Percentiles rank a stretch among this genome's conserved stretches.
Evolutionary conservation across 2,888 invertebrate species (phyloP).

Genomic region (Metacarcinus magister): DNA sequence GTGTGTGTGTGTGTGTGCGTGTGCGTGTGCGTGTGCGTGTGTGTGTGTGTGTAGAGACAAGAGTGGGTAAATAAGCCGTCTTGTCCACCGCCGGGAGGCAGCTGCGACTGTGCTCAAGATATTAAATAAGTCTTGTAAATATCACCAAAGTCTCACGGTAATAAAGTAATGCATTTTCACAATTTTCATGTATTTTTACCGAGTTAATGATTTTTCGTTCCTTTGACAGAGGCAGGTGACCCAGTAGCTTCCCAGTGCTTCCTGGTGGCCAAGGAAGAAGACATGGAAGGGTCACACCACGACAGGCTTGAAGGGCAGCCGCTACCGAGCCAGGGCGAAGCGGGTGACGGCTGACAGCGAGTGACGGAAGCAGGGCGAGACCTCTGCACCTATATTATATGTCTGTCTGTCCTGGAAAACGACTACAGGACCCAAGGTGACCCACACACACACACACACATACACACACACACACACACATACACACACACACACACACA

Average conservation of each 20-base stretch:
- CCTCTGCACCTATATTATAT: not conserved
- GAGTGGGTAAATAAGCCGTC: no score
- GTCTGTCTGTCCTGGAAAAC: not conserved
- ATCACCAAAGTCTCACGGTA: not conserved
- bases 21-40: no score
- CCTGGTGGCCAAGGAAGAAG: not conserved
- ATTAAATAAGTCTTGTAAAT: not conserved
- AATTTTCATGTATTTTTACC: not conserved
- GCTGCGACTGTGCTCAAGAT: not conserved
- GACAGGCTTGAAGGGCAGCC: not conserved
- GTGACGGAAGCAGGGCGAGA: not conserved
- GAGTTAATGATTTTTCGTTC: not conserved
- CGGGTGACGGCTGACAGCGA: not conserved
- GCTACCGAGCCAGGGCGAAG: not conserved
- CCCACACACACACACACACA: not conserved
- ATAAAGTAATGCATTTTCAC: not conserved
- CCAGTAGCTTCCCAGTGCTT: no score
- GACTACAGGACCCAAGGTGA: not conserved
- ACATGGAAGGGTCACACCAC: not conserved
- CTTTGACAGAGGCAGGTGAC: not conserved
- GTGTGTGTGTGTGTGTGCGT: not conserved
- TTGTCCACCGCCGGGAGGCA: not conserved
- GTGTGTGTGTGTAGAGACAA: no score
- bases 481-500: not conserved
- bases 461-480: not conserved